phyloP scores from a whole-genome alignment of 2,888 invertebrate genomes.

The Dione vanillae region DNA sequence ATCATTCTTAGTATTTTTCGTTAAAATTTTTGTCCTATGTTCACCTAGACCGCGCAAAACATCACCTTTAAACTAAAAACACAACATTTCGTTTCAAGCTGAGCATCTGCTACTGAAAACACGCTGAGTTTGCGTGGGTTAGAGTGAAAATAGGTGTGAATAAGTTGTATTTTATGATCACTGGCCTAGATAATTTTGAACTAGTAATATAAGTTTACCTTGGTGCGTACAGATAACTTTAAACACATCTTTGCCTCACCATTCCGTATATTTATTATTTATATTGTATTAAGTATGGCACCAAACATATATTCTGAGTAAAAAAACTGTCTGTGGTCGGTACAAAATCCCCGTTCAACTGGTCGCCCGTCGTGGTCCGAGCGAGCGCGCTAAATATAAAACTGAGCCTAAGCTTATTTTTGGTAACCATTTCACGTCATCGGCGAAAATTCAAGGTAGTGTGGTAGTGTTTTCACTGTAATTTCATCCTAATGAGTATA shows the following conservation, averaged over 20 bases:
- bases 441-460: conserved; percentile 53
- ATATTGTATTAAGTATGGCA: conserved; percentile 54
- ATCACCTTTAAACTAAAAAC: conserved; percentile 77
- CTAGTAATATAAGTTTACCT: conserved; percentile 76
- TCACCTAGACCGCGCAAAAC: conserved; percentile 68
- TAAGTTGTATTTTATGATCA: conserved; percentile 78
- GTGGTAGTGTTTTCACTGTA: conserved; percentile 49
- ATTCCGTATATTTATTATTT: conserved; percentile 60
- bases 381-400: conserved; percentile 82
- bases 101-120: conserved; percentile 79
- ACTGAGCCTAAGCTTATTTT: conserved; percentile 83
- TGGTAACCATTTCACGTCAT: conserved; percentile 80
- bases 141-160: conserved; percentile 83
- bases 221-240: conserved; percentile 65
- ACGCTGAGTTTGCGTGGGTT: conserved; percentile 80
- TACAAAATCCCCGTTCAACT: conserved; percentile 80
- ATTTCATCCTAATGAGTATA: conserved; percentile 31
- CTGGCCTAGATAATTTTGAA: conserved; percentile 73
- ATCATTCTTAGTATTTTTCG: conserved; percentile 51
- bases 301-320: conserved; percentile 56
- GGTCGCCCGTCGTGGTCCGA: conserved; percentile 72
- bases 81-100: conserved; percentile 81
- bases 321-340: conserved; percentile 74
- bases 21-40: conserved; percentile 49
- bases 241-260: conserved; percentile 59